Percentiles rank a stretch among this genome's conserved stretches.
These are phyloP conservation scores for Hydrochoerus hydrochaeris DNA, from an alignment of 2,113 vertebrate genomes.

Conservation along the genomic window DNA sequence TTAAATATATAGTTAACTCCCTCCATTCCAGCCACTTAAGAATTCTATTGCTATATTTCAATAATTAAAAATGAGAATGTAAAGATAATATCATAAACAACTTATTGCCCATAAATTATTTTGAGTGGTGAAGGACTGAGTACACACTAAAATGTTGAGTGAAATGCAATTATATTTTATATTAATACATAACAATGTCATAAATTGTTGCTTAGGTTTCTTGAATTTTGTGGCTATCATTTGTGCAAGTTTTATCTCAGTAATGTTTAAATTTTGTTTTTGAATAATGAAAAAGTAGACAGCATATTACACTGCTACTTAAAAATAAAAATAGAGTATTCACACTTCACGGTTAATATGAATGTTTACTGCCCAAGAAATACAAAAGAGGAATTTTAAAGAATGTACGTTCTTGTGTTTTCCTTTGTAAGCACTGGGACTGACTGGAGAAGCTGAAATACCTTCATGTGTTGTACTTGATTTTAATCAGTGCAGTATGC, in stretches of 20 bases:
- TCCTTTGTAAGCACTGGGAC: not conserved
- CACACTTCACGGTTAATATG: not conserved
- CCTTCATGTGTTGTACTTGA: not conserved
- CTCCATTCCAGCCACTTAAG: not conserved
- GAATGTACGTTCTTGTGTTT: not conserved
- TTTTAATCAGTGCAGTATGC: not conserved
- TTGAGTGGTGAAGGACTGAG: fast-evolving
- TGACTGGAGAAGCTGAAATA: not conserved
- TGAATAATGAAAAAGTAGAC: not conserved
- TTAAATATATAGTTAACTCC: not conserved
- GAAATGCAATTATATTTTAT: conserved; percentile 1
- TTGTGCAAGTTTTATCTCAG: conserved; percentile 17
- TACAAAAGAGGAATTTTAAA: not conserved
- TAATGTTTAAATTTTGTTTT: conserved; percentile 19
- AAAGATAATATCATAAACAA: not conserved
- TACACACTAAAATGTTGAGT: not conserved
- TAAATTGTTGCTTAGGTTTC: conserved; percentile 8
- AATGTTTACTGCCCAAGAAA: not conserved
- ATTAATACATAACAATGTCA: conserved; percentile 6
- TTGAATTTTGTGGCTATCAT: not conserved
- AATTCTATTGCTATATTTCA: not conserved
- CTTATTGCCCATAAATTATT: not conserved
- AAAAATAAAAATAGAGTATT: not conserved
- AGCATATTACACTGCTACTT: not conserved
- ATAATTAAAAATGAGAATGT: not conserved